Evolutionary conservation across 1,140 invertebrate species (phyloP), one percentile per base, ranked within the genome.

Genomic region (Euwallacea similis): DNA sequence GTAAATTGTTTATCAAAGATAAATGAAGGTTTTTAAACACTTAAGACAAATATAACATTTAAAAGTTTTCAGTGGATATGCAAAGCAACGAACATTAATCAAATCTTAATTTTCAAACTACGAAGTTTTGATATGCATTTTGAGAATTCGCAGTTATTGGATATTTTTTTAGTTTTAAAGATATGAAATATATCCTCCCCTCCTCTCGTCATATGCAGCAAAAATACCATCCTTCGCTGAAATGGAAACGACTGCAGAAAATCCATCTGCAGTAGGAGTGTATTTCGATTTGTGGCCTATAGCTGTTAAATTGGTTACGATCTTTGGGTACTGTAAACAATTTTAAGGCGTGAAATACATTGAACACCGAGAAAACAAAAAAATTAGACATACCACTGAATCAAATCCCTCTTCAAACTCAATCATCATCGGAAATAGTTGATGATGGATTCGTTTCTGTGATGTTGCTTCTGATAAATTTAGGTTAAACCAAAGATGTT

Each of bases 381-480:
- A 33, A 33, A 33, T 33, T 64, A 64, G n/a, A 59, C 56, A 65
- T 64, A 75, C 80, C 76, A 85, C 86, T 70, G 80, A 63, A 43
- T 83, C 77, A 79, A 91, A 92, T 67, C 81, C 84, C 33, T 81
- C 71, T 79, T 94, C 92, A 73, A 87, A 86, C 13, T 83, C 76
- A 2, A 91, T 79, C 42, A 77, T 68, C 85, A 92, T 91, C 2
- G 93, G 93, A 33, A 88, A 84, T 7, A 93, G 80, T 82, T 95
- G 89, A 61, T 84, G 81, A 78, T 77, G 73, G 44, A 80, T 69
- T 72, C 80, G 69, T 65, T 76, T 74, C 6, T 66, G 65, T 33
- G 74, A 58, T 15, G 79, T 67, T 2, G 79, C 73, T 15, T 76
- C 73, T 13, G 72, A 66, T 7, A 82, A 66, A 11, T 65, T 47